Evolutionary conservation across 2,888 invertebrate species (phyloP), one percentile per base, ranked within the genome.

Genomic region (Orthosia gothica): DNA sequence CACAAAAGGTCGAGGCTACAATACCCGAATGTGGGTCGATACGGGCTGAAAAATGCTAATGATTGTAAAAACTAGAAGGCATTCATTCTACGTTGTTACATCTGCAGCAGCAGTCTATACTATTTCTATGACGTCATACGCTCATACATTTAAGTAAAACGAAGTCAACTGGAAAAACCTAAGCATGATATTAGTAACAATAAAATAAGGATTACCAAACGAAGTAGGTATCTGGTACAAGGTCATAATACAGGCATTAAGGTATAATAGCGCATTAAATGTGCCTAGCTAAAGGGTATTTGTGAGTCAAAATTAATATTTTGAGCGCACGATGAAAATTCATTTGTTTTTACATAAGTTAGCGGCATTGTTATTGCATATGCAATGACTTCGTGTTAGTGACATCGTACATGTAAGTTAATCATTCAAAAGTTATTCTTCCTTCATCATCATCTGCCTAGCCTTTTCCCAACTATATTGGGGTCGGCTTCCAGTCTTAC

Each of bases 41-140:
- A n/a, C 75, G 75, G 75, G 75, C 45, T 55, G 20, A 49, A 74
- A 23, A 45, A 11, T 57, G 13, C 9, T 62, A 9, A 64, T 11
- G 4, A 45, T 45, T 15, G 13, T n/a, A 50, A 40, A 20, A 50
- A 40, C 23, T 11, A 50, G 7, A 68, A 20, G 4, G 12, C 16
- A n/a, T 20, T 57, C 5, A 58, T 3, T 12, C 3, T 20, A 52
- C n/a, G 20, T 52, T 20, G 11, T 52, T 52, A 52, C 15, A 45
- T 55, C 15, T 2, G n/a, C 18, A 45, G n/a, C 15, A 1, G n/a
- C 18, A 45, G n/a, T 13, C 26, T 3, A 23, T 45, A 23, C 40
- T 15, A 23, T 26, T 26, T 70, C 12, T 40, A 45, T 62, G 40
- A 32, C 32, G 40, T 71, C n/a, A 55, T 11, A 49, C 18, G 5